Evolutionary conservation across 2,797 vertebrate species (phyloP), one percentile per base, ranked within the genome.

Genomic region (Garrulus glandarius): DNA sequence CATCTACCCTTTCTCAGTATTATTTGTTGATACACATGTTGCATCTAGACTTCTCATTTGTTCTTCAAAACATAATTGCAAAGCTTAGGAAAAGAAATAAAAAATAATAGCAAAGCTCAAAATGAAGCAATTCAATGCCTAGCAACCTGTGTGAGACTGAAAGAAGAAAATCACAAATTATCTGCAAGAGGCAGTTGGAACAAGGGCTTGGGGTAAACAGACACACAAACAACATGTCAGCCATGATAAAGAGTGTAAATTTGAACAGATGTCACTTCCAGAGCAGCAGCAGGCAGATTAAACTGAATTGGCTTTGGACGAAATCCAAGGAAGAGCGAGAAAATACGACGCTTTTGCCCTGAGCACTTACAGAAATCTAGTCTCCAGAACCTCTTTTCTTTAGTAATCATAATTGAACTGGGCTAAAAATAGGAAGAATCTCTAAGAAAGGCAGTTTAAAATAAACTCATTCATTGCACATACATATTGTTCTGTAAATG

Each of bases 251-350:
- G 96, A 98, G 95, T 92, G 95, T 96, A 98, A 98, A 98, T 98
- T 96, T 98, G 97, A 98, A 98, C 98, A 98, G 97, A 98, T 98
- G 97, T 97, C 97, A 97, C 95, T 98, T 98, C 86, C 96, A 98
- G 96, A 96, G 95, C 79, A 96, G 96, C 97, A 98, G 98, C 95
- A 98, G 96, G 96, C 96, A 97, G 93, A 98, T 97, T 98, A 97
- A 98, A 97, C 86, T 96, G 94, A 97, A 98, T 92, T 97, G 96
- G 78, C 65, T 97, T 96, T 98, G 97, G 96, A 97, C 65, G 59
- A 86, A 92, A 97, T 97, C 94, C 97, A 98, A 97, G 77, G 59
- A 87, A 95, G 87, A 97, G 39, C 39, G 79, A 96, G 93, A 96
- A 98, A 97, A 97, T 95, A 94, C 10, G 69, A 97, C 0, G 65